Base-by-base conservation (phyloP, 2,888 invertebrate genomes). In the Leptinotarsa juncta region DNA sequence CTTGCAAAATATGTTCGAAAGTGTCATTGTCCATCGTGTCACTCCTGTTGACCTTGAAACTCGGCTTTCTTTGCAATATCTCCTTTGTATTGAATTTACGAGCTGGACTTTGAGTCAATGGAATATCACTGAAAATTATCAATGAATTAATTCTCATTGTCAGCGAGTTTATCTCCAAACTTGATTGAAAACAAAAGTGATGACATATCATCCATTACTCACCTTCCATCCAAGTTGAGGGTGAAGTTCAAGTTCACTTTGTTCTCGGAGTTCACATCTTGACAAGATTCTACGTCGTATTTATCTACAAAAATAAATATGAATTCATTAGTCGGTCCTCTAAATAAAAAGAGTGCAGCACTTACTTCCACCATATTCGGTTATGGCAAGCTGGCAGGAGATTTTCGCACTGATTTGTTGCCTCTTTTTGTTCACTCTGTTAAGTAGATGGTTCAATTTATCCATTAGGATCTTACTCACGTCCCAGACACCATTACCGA, bases 1-100 rank as follows among this genome's bases (percentile, higher is more conserved):
- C 95, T 88, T 92, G 91, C 67, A 93, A 89, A 80, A 93, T 92
- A 84, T 93, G 93, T 79, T 93, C 93, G 85, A 93, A 93, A 49
- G 93, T 91, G 85, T 93, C 93, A 80, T 90, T 89, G 70, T 86
- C 84, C 83, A 86, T 80, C 4, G 85, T 85, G 73, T 87, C 87
- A n/a, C 84, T 82, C 76, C 84, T 82, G 74, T 83, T 85, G n/a
- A 87, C 80, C 42, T 84, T 84, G 66, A 88, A 81, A 77, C 88
- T 89, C 16, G 88, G 86, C 75, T 84, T 84, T 65, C 83, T 77
- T 84, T 85, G 86, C 50, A 89, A 79, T 57, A 87, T 83, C 77
- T 87, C 86, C 32, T 83, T 86, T 16, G 87, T 83, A 32, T 85
- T 82, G 75, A 86, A 86, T 79, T 85, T 86, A 26, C 84, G 83